Conservation (phyloP, 2,797 vertebrate genomes). For the Sparidentex hasta region DNA sequence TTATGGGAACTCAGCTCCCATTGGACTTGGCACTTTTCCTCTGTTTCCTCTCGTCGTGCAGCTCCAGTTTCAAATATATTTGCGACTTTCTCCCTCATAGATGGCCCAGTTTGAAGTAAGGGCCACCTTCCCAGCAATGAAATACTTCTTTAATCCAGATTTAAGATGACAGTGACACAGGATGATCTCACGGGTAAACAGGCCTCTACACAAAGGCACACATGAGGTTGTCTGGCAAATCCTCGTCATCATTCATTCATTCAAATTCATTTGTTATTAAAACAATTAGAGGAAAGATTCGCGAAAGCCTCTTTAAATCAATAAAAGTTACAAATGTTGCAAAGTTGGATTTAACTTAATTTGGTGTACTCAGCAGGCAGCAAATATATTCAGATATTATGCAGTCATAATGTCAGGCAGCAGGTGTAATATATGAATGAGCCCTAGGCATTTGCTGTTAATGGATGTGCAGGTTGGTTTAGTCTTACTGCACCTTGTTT, state of each 20-base stretch:
- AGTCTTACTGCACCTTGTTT: not conserved
- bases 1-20: too few species aligned
- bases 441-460: not conserved
- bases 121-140: not conserved
- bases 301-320: not conserved
- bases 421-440: slow-evolving; percentile 11
- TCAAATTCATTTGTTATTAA: not conserved
- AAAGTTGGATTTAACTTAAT: slow-evolving; percentile 9
- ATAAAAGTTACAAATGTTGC: not conserved
- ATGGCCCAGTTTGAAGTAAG: too few species aligned
- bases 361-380: not conserved
- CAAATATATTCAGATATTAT: slow-evolving; percentile 22
- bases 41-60: too few species aligned
- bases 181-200: not conserved
- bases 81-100: too few species aligned
- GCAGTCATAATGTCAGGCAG: not conserved
- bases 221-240: not conserved
- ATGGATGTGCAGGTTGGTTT: slow-evolving; percentile 14
- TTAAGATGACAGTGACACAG: not conserved
- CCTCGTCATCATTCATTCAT: not conserved
- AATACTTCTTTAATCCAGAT: not conserved
- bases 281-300: not conserved
- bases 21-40: too few species aligned
- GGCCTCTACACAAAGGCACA: not conserved
- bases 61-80: too few species aligned